Percentiles rank a stretch among this genome's conserved stretches.
These are phyloP conservation scores for Sylvia borin DNA, from an alignment of 2,797 vertebrate genomes.

Conservation along the genomic window DNA sequence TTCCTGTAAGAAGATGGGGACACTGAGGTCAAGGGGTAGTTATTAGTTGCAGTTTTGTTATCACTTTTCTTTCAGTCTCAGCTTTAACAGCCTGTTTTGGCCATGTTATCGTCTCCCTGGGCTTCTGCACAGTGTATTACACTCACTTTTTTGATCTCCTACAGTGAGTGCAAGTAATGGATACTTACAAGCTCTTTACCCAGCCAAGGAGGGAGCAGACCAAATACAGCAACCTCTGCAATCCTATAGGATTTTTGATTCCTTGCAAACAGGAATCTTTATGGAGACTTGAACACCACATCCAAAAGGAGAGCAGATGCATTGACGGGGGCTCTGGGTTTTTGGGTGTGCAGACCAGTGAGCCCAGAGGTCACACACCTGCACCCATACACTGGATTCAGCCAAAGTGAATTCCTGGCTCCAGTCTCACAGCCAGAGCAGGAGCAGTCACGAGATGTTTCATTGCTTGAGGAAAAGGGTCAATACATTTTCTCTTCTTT, in stretches of 20 bases:
- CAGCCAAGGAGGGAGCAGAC: background rate
- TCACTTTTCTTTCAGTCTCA: background rate
- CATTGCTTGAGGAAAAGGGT: background rate
- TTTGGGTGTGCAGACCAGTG: background rate
- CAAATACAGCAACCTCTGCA: background rate
- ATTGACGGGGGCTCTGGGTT: background rate
- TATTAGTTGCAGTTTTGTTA: background rate
- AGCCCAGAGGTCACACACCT: background rate
- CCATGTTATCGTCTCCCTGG: background rate
- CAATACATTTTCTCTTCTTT: background rate
- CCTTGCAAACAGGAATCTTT: background rate
- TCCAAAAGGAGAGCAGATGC: background rate
- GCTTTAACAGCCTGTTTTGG: background rate
- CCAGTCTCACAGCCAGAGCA: background rate
- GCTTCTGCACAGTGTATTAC: background rate
- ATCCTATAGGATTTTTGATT: background rate
- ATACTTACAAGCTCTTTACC: background rate
- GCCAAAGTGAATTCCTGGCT: background rate
- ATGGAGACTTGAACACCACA: background rate
- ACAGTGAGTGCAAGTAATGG: accelerated
- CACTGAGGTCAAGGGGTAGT: background rate
- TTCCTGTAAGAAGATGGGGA: background rate
- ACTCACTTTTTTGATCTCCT: background rate
- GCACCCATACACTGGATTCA: background rate
- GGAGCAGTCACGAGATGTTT: accelerated